phyloP scores from a whole-genome alignment of 1,140 invertebrate species.

The Scaptomyza montana region DNA sequence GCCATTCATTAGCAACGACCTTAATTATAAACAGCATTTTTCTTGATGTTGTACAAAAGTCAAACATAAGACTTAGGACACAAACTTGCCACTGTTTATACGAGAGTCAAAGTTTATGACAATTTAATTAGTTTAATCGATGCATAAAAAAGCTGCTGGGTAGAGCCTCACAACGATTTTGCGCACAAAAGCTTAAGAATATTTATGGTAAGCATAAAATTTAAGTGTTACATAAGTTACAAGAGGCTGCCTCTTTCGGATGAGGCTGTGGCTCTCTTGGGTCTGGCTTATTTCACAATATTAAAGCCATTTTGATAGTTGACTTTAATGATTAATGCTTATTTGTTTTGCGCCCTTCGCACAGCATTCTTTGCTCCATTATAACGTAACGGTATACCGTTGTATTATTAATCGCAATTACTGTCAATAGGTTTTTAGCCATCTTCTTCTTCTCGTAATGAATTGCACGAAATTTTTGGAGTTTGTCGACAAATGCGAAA shows the following conservation, averaged over 20 bases:
- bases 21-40: constrained; percentile 21
- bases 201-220: constrained; percentile 76
- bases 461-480: constrained; percentile 67
- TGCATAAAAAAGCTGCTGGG: constrained; percentile 60
- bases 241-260: constrained; percentile 9
- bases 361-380: constrained; percentile 35
- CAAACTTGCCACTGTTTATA: constrained; percentile 53
- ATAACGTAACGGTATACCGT: constrained; percentile 66
- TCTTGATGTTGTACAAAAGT: not conserved
- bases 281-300: constrained; percentile 2
- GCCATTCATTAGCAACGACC: constrained; percentile 19
- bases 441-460: constrained; percentile 53
- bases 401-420: constrained; percentile 78
- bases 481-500: constrained; percentile 55
- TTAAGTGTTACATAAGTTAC: constrained; percentile 78
- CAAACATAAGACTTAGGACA: constrained; percentile 57
- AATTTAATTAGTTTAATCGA: constrained; percentile 81
- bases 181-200: constrained; percentile 26
- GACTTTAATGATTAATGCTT: constrained; percentile 72
- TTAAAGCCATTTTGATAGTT: constrained; percentile 61
- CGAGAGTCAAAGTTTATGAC: constrained; percentile 59
- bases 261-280: too few relatives aligned
- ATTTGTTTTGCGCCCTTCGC: constrained; percentile 50
- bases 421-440: constrained; percentile 66
- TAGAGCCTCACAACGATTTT: constrained; percentile 10